Conservation (phyloP, 2,113 vertebrate genomes). For the Etheostoma spectabile region DNA sequence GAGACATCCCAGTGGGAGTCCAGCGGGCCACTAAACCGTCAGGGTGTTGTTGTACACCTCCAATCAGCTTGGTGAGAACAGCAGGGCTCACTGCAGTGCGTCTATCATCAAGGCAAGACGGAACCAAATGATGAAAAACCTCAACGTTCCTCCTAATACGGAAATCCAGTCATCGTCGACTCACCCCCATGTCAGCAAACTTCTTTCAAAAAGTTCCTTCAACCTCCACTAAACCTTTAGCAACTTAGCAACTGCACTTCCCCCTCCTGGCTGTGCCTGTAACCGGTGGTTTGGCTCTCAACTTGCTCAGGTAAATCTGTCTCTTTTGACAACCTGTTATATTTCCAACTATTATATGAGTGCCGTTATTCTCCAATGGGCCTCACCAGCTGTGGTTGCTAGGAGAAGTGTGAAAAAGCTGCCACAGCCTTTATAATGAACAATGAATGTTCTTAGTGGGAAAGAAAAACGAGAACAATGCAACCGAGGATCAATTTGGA, state of each 20-base stretch:
- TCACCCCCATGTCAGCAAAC: conserved; percentile 42
- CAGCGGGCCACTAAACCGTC: conserved; percentile 45
- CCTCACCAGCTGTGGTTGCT: conserved; percentile 8
- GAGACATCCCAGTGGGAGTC: conserved; percentile 39
- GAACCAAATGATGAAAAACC: conserved; percentile 70
- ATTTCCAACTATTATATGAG: conserved; percentile 36
- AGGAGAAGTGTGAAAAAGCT: conserved; percentile 36
- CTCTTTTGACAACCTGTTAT: conserved; percentile 34
- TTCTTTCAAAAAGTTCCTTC: conserved; percentile 13
- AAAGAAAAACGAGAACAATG: conserved; percentile 5
- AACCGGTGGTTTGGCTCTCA: background rate
- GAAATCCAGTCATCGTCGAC: conserved; percentile 60
- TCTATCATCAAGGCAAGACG: conserved; percentile 60
- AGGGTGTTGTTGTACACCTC: conserved; percentile 24
- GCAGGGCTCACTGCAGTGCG: conserved; percentile 68
- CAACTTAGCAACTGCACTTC: background rate
- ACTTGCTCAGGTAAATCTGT: conserved; percentile 28
- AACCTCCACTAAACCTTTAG: conserved; percentile 12
- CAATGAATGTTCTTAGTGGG: conserved; percentile 4
- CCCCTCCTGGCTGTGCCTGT: background rate
- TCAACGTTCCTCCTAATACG: conserved; percentile 26
- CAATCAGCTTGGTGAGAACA: conserved; percentile 64
- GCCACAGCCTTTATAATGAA: conserved; percentile 41
- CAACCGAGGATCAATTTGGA: conserved; percentile 8
- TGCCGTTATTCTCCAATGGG: conserved; percentile 24